Evolutionary conservation across 2,888 invertebrate species (phyloP).

Genomic region (Melinaea marsaeus): DNA sequence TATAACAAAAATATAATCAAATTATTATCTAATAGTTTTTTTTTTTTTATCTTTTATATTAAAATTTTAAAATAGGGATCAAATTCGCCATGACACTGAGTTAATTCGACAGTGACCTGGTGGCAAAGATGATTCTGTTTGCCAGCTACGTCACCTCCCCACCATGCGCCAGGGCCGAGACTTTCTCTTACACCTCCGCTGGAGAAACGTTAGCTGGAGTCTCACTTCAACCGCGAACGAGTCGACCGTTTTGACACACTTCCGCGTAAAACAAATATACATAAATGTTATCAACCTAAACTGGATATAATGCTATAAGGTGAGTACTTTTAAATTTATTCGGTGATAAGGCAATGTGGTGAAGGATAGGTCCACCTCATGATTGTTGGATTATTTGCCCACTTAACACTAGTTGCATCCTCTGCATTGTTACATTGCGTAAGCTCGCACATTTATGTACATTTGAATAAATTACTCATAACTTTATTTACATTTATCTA

Average conservation of each 20-base stretch:
- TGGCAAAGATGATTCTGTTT: constrained; percentile 41
- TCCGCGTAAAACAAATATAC: constrained; percentile 66
- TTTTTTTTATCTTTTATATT: too few relatives aligned
- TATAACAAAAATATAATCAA: too few relatives aligned
- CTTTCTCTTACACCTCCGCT: constrained; percentile 75
- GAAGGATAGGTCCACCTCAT: constrained; percentile 47
- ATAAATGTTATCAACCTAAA: constrained; percentile 38
- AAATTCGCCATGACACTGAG: not conserved
- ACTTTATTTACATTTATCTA: constrained; percentile 23
- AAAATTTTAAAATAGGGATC: too few relatives aligned
- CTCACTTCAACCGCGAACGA: constrained; percentile 64
- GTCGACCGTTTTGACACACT: constrained; percentile 61
- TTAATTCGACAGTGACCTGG: constrained; percentile 8
- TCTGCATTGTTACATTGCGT: constrained; percentile 33
- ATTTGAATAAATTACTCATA: constrained; percentile 29
- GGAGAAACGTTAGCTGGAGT: constrained; percentile 66
- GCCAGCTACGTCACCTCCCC: constrained; percentile 65
- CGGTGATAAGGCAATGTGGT: constrained; percentile 63
- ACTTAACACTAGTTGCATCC: constrained; percentile 33
- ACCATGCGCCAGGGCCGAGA: constrained; percentile 68
- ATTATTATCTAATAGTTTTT: too few relatives aligned
- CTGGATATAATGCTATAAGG: constrained; percentile 35
- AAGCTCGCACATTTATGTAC: constrained; percentile 30
- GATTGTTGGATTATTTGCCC: constrained; percentile 38
- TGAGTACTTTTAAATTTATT: constrained; percentile 68